phyloP scores from a whole-genome alignment of 2,797 vertebrate species.

The Tauraco hartlaubi region DNA sequence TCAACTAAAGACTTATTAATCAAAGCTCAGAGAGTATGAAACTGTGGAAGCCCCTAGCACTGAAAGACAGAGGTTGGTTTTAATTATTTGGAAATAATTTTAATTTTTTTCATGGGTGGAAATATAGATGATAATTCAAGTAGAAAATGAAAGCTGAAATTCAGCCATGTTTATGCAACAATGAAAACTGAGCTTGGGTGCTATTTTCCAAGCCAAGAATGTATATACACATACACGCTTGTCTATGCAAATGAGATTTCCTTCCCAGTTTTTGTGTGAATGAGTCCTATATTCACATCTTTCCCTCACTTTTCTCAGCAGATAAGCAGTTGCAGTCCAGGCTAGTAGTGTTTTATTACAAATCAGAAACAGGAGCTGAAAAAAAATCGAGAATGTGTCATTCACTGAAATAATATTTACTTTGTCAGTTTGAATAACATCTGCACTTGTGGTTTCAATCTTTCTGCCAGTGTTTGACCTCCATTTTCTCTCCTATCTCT shows the following conservation, averaged over 20 bases:
- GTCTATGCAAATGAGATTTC: not conserved
- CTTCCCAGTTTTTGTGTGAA: not conserved
- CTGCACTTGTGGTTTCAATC: conserved; percentile 6
- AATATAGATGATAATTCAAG: not conserved
- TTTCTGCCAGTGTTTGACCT: conserved; percentile 47
- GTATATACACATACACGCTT: rapidly evolving
- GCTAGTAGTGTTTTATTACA: not conserved
- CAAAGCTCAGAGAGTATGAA: not conserved
- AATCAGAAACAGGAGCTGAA: not conserved
- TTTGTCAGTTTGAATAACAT: conserved; percentile 53
- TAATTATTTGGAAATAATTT: conserved; percentile 10
- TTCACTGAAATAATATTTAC: conserved; percentile 53
- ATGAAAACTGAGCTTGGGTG: not conserved
- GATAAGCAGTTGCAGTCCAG: not conserved
- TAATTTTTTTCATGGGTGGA: not conserved
- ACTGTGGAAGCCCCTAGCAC: not conserved
- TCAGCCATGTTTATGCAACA: not conserved
- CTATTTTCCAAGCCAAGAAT: not conserved
- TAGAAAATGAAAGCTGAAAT: not conserved
- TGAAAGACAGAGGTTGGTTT: not conserved
- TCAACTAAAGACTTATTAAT: not conserved
- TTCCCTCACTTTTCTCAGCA: not conserved
- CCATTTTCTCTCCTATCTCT: conserved; percentile 36
- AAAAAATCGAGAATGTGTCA: not conserved
- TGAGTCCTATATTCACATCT: not conserved